phyloP scores from a whole-genome alignment of 2,113 vertebrate genomes.

The Talpa occidentalis region DNA sequence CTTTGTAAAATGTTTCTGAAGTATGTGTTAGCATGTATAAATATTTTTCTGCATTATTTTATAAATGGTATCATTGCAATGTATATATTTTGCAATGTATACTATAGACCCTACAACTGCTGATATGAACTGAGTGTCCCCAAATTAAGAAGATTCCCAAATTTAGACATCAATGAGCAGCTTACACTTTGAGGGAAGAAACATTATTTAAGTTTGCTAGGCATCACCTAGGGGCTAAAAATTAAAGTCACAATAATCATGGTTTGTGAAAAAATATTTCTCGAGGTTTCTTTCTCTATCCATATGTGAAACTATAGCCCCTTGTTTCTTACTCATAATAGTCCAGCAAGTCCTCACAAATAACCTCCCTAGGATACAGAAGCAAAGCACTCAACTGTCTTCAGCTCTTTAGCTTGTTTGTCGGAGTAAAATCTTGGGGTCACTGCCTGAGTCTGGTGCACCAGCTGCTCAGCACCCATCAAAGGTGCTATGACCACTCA shows the following conservation, averaged over 20 bases:
- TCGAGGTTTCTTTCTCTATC: background rate
- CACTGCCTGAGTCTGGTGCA: background rate
- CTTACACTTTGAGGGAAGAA: background rate
- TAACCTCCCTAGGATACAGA: background rate
- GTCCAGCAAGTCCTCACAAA: background rate
- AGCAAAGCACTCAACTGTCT: background rate
- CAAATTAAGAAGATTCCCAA: background rate
- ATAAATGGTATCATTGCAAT: background rate
- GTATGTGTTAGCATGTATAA: background rate
- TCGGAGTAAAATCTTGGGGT: background rate
- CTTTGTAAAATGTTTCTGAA: slow-evolving; percentile 7
- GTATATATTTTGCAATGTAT: background rate
- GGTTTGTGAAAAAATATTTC: background rate
- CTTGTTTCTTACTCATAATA: background rate
- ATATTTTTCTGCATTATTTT: background rate
- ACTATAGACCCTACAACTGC: background rate
- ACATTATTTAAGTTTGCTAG: background rate
- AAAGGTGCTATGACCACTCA: background rate
- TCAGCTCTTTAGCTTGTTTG: background rate
- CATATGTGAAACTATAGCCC: background rate
- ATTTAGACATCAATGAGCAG: background rate
- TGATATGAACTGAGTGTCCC: background rate
- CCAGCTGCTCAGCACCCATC: background rate
- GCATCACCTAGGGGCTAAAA: background rate
- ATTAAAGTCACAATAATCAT: background rate